Evolutionary conservation across 2,888 invertebrate genomes (phyloP), one percentile per base, ranked within the genome.

Genomic region (Apeira syringaria): DNA sequence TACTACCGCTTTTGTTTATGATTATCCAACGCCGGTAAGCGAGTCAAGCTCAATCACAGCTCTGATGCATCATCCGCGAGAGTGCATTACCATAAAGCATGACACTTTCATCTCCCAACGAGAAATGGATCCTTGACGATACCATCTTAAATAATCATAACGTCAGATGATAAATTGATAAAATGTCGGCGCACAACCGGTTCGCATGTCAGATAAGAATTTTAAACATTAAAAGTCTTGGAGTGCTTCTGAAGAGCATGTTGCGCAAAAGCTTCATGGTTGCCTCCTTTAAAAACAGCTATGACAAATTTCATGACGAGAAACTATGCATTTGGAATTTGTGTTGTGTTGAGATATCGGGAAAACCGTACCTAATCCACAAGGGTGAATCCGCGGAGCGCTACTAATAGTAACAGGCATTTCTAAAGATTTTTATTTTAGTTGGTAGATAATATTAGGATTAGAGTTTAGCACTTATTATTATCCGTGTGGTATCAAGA

Each of bases 111-210:
- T 44, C 39, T 61, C 54, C 29, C 33, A 32, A 46, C 39, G 44
- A 63, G 69, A 70, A 68, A 73, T 64, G 60, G 59, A 70, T 74
- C 64, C 65, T 68, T 56, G 54, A 41, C 58, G 72, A 74, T 68
- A 68, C 41, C 53, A 68, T 74, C 64, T 65, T 61, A 56, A 60
- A 63, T 56, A 61, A 64, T 61, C 45, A 54, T 51, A 49, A 30
- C 49, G 47, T 50, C 53, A 54, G 54, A 62, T 64, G 63, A 64
- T 64, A 48, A 56, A 61, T 57, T 43, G 53, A 54, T 45, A 55
- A 48, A 37, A 18, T 28, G 37, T 30, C 34, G 35, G 13, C 37
- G 18, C 22, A 34, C 17, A 41, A 47, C 50, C 46, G 43, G 51
- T 47, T 26, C 40, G 18, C 20, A 31, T 42, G 30, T 29, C 15